phyloP scores from a whole-genome alignment of 2,797 vertebrate genomes.

The Amniataba percoides region DNA sequence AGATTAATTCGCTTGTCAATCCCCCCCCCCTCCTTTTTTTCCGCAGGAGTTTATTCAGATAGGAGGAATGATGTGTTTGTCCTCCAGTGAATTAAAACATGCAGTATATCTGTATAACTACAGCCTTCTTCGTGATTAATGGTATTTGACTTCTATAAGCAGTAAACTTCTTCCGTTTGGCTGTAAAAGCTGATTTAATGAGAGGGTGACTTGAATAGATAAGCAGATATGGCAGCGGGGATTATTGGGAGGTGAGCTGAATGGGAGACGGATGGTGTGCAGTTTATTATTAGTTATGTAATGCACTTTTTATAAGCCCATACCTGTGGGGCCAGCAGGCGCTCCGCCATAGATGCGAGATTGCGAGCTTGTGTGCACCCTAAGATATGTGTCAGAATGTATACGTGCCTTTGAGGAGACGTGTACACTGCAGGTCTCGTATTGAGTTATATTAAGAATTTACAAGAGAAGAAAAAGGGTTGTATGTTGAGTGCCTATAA shows the following conservation, averaged over 20 bases:
- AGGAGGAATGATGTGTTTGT: conserved; percentile 70
- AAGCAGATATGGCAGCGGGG: conserved; percentile 61
- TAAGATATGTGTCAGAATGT: conserved; percentile 41
- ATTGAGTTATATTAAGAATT: conserved; percentile 38
- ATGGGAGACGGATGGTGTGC: conserved; percentile 64
- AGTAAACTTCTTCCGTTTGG: conserved; percentile 71
- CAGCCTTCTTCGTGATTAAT: conserved; percentile 64
- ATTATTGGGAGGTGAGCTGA: conserved; percentile 66
- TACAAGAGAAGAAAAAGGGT: conserved; percentile 12
- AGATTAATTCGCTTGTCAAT: conserved; percentile 75
- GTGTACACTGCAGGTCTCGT: conserved; percentile 15
- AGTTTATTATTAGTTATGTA: conserved; percentile 72
- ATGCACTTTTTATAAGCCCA: conserved; percentile 62
- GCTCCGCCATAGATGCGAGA: conserved; percentile 34
- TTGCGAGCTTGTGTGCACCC: conserved; percentile 26
- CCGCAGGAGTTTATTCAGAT: conserved; percentile 66
- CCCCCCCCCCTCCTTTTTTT: background rate
- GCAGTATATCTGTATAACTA: conserved; percentile 69
- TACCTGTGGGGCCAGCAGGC: conserved; percentile 50
- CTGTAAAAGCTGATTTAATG: conserved; percentile 73
- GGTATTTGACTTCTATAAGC: conserved; percentile 70
- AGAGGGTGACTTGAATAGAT: conserved; percentile 72
- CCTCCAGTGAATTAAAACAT: conserved; percentile 74
- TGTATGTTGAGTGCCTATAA: conserved; percentile 19
- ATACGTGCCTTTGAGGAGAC: conserved; percentile 27